Percentiles rank a stretch among this genome's conserved stretches.
Evolutionary conservation across 2,797 vertebrate genomes (phyloP).

Genomic region (Echeneis naucrates): DNA sequence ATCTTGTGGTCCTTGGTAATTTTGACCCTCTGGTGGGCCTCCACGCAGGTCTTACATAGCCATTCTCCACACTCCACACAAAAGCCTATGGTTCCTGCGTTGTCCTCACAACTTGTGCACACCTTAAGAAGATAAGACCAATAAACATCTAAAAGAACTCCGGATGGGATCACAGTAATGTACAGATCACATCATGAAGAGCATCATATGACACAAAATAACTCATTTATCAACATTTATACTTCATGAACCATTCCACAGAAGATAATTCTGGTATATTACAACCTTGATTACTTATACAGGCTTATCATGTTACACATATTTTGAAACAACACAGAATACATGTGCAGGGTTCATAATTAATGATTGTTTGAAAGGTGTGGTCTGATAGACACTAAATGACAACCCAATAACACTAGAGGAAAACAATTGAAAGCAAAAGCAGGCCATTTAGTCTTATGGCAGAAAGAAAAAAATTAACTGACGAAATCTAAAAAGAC

Average conservation of each 20-base stretch:
- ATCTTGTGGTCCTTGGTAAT: conserved; percentile 99
- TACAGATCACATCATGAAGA: not conserved
- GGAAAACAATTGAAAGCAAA: not conserved
- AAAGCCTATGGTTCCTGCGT: conserved; percentile 95
- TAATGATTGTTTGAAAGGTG: not conserved
- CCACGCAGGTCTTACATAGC: conserved; percentile 98
- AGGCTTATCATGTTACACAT: too few relatives aligned
- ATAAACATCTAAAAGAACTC: not conserved
- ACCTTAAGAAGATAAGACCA: conserved; percentile 81
- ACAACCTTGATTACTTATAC: not conserved
- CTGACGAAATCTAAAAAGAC: not conserved
- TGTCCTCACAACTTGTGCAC: conserved; percentile 98
- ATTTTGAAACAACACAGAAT: not conserved
- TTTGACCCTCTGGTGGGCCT: conserved; percentile 98
- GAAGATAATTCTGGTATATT: too few relatives aligned
- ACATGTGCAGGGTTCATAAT: not conserved
- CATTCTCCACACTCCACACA: conserved; percentile 98
- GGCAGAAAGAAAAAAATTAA: not conserved
- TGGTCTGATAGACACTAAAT: not conserved
- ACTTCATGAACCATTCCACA: too few relatives aligned
- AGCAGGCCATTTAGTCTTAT: not conserved
- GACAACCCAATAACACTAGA: not conserved
- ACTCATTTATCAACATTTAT: too few relatives aligned
- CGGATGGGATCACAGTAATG: not conserved
- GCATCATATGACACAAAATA: not conserved